phyloP scores from a whole-genome alignment of 2,113 vertebrate genomes.

The Lipotes vexillifer region DNA sequence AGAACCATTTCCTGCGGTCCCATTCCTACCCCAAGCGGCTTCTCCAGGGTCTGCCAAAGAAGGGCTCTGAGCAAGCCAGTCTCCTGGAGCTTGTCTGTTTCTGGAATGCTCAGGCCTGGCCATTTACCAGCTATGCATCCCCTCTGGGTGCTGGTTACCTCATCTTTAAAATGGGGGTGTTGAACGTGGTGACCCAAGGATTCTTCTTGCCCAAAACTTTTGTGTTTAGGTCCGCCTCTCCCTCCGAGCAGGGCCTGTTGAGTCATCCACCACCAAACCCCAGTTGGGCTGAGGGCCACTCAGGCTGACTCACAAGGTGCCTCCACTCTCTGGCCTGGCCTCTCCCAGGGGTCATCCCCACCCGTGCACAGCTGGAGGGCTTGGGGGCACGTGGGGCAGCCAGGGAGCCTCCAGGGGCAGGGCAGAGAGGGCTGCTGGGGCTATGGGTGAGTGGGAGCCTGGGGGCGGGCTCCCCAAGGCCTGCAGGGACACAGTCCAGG shows the following conservation, averaged over 20 bases:
- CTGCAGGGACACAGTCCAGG: background rate
- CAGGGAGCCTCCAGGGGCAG: background rate
- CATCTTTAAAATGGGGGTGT: background rate
- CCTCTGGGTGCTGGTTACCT: background rate
- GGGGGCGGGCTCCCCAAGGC: background rate
- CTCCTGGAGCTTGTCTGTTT: background rate
- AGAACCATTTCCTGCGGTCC: background rate
- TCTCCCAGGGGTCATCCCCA: background rate
- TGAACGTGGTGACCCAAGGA: background rate
- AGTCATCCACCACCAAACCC: background rate
- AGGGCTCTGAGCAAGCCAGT: background rate
- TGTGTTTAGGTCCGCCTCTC: background rate
- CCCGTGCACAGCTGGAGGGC: background rate
- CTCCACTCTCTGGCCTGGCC: background rate
- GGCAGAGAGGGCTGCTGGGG: background rate
- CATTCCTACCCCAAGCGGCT: background rate
- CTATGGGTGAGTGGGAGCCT: background rate
- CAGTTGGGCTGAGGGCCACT: background rate
- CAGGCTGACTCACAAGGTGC: background rate
- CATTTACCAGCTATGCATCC: rapidly evolving
- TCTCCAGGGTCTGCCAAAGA: background rate
- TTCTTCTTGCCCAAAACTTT: background rate
- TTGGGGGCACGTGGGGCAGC: too few relatives aligned
- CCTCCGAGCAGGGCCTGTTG: too few relatives aligned
- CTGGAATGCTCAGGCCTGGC: background rate